phyloP scores from a whole-genome alignment of 2,888 invertebrate genomes.

The Sphinx pinastri region DNA sequence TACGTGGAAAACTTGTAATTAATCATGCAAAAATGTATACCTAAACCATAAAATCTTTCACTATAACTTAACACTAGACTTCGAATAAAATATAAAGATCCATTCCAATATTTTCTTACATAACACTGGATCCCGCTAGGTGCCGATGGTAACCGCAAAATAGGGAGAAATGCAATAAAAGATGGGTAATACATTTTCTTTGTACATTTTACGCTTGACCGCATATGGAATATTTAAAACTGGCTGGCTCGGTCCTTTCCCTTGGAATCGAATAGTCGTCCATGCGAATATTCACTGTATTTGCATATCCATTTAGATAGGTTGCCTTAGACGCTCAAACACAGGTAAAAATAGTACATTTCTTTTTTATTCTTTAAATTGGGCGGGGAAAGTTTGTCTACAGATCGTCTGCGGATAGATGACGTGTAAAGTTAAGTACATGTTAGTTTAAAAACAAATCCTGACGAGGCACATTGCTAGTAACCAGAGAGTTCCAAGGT shows the following conservation, averaged over 20 bases:
- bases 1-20: no score
- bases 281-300: constrained; percentile 65
- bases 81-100: no score
- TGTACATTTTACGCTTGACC: constrained; percentile 81
- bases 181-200: constrained; percentile 81
- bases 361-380: constrained; percentile 29
- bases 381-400: constrained; percentile 18
- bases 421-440: no score
- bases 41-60: no score
- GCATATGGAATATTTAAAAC: constrained; percentile 82
- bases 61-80: no score
- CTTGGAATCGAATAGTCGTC: constrained; percentile 70
- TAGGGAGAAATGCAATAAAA: constrained; percentile 77
- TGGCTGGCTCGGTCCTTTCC: constrained; percentile 66
- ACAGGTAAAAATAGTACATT: constrained; percentile 27
- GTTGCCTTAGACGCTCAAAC: constrained; percentile 22
- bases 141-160: constrained; percentile 46
- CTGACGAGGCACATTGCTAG: no score
- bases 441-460: no score
- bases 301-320: constrained; percentile 58
- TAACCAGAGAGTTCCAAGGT: no score
- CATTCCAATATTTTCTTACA: neutral
- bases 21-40: no score
- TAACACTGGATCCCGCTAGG: constrained; percentile 62
- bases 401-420: neutral